These are phyloP conservation scores for Bombus vancouverensis DNA, from an alignment of 1,140 invertebrate genomes.

Conservation along the genomic window DNA sequence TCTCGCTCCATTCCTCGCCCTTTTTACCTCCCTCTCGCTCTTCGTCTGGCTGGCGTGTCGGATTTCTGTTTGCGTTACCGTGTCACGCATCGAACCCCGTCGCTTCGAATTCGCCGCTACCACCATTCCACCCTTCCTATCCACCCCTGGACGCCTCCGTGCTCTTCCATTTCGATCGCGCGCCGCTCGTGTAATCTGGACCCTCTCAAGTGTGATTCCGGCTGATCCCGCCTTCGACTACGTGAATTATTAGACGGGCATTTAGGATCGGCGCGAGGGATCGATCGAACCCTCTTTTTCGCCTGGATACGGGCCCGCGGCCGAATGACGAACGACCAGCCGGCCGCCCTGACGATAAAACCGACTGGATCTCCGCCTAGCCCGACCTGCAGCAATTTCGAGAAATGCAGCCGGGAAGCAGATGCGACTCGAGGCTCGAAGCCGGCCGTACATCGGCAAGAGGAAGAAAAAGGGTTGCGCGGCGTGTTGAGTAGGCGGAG, in stretches of 20 bases:
- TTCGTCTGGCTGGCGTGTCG: conserved; percentile 69
- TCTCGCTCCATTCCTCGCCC: background rate
- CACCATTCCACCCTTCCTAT: background rate
- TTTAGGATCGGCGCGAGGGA: conserved; percentile 60
- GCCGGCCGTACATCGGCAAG: background rate
- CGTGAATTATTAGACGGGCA: conserved; percentile 63
- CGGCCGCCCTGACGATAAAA: conserved; percentile 6
- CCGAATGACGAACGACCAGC: conserved; percentile 43
- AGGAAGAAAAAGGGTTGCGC: background rate
- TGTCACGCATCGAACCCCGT: conserved; percentile 74
- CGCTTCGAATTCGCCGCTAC: conserved; percentile 70
- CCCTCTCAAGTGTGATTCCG: conserved; percentile 67
- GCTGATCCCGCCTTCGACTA: conserved; percentile 63
- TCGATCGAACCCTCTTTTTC: conserved; percentile 43
- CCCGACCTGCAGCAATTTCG: background rate
- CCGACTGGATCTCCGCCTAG: background rate
- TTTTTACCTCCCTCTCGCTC: conserved; percentile 45
- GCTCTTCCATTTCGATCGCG: conserved; percentile 62
- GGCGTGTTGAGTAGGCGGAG: too few species aligned
- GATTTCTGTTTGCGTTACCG: conserved; percentile 79
- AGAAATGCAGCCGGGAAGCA: background rate
- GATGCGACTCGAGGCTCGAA: background rate
- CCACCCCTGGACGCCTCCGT: background rate
- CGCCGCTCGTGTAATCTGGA: conserved; percentile 58
- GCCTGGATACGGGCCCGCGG: conserved; percentile 26